phyloP scores from a whole-genome alignment of 2,113 vertebrate genomes.

The Silurus glanis region DNA sequence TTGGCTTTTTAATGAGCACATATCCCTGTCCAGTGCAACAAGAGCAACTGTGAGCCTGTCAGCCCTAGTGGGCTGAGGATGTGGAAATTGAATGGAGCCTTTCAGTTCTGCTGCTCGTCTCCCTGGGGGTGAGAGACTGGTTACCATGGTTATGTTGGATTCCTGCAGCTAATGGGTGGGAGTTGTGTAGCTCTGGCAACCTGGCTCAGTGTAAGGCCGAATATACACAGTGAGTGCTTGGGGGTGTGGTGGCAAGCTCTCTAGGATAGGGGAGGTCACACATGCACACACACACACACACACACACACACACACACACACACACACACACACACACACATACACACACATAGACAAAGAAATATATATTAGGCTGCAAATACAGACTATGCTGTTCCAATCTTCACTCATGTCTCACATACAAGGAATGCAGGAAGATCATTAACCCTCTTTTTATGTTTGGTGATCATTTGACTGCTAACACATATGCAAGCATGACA shows the following conservation, averaged over 20 bases:
- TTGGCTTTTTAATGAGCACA: conserved; percentile 65
- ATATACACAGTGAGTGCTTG: conserved; percentile 69
- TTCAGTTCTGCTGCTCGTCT: conserved; percentile 84
- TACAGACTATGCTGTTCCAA: conserved; percentile 15
- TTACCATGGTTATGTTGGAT: conserved; percentile 97
- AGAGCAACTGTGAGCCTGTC: conserved; percentile 66
- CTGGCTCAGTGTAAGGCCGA: conserved; percentile 78
- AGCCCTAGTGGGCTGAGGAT: conserved; percentile 71
- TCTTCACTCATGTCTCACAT: neutral
- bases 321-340: neutral
- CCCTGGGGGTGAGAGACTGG: conserved; percentile 85
- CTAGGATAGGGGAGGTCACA: conserved; percentile 75
- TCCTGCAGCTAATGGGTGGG: conserved; percentile 89
- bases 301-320: conserved; percentile 42
- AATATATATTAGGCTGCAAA: conserved; percentile 7
- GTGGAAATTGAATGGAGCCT: conserved; percentile 85
- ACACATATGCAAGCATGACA: conserved; percentile 13
- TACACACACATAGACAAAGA: conserved; percentile 2
- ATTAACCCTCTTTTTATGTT: conserved; percentile 27
- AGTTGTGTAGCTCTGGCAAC: conserved; percentile 81
- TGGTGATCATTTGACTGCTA: conserved; percentile 15
- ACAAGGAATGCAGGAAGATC: conserved; percentile 21
- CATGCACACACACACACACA: conserved; percentile 60
- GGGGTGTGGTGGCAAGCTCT: conserved; percentile 72
- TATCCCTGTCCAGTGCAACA: conserved; percentile 62